phyloP scores from a whole-genome alignment of 2,888 invertebrate species.

The Eilema griseolum region DNA sequence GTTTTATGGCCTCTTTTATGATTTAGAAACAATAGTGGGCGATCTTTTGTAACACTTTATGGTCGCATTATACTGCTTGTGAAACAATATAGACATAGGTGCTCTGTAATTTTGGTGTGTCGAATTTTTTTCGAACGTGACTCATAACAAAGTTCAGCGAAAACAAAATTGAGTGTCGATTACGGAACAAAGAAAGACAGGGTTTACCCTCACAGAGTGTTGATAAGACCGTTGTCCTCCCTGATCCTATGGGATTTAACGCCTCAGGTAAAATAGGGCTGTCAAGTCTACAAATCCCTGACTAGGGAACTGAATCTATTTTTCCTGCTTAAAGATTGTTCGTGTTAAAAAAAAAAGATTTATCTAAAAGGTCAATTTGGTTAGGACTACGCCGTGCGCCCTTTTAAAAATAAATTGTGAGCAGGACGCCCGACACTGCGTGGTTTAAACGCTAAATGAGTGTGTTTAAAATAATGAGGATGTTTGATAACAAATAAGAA shows the following conservation, averaged over 20 bases:
- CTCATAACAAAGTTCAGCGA: conserved; percentile 38
- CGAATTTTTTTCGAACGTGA: conserved; percentile 44
- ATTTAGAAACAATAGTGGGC: conserved; percentile 77
- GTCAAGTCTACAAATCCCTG: conserved; percentile 52
- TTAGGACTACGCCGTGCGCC: background rate
- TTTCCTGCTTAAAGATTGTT: conserved; percentile 21
- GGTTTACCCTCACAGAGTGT: conserved; percentile 57
- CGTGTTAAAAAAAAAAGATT: conserved; percentile 18
- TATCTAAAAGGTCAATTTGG: conserved; percentile 8
- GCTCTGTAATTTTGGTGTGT: conserved; percentile 53
- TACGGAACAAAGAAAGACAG: conserved; percentile 38
- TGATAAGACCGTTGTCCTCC: conserved; percentile 57
- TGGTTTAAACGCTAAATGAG: background rate
- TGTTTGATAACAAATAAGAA: background rate
- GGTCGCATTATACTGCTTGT: conserved; percentile 55
- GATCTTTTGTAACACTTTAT: conserved; percentile 67
- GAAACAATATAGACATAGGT: conserved; percentile 48
- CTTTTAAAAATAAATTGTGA: conserved; percentile 2
- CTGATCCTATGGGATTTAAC: conserved; percentile 63
- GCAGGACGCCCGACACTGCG: background rate
- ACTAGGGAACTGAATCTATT: conserved; percentile 31
- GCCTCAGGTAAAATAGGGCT: conserved; percentile 62
- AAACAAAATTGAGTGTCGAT: conserved; percentile 51
- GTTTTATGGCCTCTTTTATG: conserved; percentile 73
- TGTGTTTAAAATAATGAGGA: background rate